A percentile compares a stretch with the other conserved stretches of the same genome.
phyloP scores from a whole-genome alignment of 1,140 invertebrate genomes.

The Drosophila sechellia region DNA sequence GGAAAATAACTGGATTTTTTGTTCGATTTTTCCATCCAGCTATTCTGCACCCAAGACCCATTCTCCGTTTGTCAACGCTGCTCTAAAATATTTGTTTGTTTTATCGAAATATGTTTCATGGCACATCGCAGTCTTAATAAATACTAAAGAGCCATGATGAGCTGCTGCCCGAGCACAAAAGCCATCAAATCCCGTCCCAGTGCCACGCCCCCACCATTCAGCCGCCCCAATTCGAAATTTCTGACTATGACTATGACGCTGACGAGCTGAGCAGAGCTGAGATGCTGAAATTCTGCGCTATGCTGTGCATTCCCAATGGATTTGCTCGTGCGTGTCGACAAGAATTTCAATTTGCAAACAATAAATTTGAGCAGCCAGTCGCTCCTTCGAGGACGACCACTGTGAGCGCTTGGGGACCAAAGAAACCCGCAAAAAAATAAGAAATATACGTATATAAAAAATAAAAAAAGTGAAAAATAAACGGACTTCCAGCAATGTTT shows the following conservation, averaged over 20 bases:
- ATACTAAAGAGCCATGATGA: constrained; percentile 71
- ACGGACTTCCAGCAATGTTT: constrained; percentile 63
- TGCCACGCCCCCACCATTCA: background rate
- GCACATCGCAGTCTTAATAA: constrained; percentile 69
- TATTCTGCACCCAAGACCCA: background rate
- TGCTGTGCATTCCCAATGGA: constrained; percentile 70
- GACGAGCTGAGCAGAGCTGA: constrained; percentile 39
- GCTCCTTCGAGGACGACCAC: constrained; percentile 48
- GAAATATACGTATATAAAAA: background rate
- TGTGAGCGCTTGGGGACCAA: constrained; percentile 12
- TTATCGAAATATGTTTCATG: constrained; percentile 55
- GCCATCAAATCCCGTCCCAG: constrained; percentile 53
- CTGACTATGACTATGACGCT: constrained; percentile 42
- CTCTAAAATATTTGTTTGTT: constrained; percentile 62
- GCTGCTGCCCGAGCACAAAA: constrained; percentile 53
- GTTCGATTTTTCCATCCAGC: background rate
- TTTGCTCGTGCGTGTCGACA: constrained; percentile 81
- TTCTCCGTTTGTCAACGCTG: constrained; percentile 20
- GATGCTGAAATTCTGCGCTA: constrained; percentile 30
- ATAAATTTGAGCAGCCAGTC: constrained; percentile 75
- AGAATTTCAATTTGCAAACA: constrained; percentile 82
- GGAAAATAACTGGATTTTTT: constrained; percentile 3
- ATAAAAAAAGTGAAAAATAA: constrained; percentile 25
- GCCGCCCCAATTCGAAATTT: constrained; percentile 10
- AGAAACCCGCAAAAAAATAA: constrained; percentile 9